Evolutionary conservation across 2,888 invertebrate species (phyloP).

Genomic region (Polyploca ridens): DNA sequence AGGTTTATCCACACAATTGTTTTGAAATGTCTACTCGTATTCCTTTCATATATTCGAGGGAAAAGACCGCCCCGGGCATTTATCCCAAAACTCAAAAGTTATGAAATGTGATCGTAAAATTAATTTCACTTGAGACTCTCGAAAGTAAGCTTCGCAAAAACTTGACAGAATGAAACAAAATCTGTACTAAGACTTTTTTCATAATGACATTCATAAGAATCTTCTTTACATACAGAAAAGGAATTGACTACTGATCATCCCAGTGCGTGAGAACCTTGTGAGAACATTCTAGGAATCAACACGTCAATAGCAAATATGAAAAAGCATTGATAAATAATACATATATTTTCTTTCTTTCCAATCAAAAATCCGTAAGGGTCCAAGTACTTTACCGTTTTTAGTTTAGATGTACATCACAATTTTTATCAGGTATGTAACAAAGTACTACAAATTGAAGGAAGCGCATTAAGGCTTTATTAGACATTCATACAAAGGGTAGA

Average conservation of each 20-base stretch:
- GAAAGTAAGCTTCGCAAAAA: not conserved
- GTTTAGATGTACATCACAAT: not conserved
- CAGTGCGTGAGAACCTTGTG: slow-evolving; percentile 26
- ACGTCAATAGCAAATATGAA: slow-evolving; percentile 27
- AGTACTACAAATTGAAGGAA: not conserved
- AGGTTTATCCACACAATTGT: not conserved
- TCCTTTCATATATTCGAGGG: not conserved
- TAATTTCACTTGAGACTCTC: not conserved
- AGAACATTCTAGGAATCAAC: slow-evolving; percentile 34
- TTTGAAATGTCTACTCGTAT: not conserved
- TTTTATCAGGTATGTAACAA: not conserved
- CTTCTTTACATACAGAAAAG: slow-evolving; percentile 37
- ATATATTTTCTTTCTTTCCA: not conserved
- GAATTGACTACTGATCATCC: slow-evolving; percentile 48
- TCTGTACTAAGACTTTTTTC: slow-evolving; percentile 22
- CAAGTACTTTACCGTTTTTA: no score
- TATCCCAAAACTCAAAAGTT: not conserved
- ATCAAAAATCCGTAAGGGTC: not conserved
- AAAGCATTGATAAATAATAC: not conserved
- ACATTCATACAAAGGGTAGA: slow-evolving; percentile 38
- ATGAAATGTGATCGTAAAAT: slow-evolving; percentile 2
- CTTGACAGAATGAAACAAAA: not conserved
- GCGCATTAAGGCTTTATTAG: slow-evolving; percentile 17
- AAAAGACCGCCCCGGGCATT: not conserved
- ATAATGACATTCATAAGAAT: slow-evolving; percentile 27